Conservation (phyloP, 2,113 vertebrate species). For the Apteryx owenii region DNA sequence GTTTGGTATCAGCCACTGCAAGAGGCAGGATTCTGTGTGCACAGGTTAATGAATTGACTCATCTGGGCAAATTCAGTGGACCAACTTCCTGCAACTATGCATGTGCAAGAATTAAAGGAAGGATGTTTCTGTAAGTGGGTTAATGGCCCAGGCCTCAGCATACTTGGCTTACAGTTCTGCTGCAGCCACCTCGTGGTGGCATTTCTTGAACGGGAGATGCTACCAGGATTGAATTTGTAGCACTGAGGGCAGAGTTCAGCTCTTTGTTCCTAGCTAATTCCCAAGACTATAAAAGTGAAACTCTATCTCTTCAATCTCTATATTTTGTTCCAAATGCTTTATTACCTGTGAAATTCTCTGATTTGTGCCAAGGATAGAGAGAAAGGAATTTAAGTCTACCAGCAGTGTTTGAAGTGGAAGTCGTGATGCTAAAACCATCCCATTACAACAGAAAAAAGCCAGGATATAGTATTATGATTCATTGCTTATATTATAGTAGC, state of each 20-base stretch:
- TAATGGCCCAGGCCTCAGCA: not conserved
- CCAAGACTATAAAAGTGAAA: not conserved
- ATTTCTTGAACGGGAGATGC: rapidly evolving
- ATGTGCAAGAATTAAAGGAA: not conserved
- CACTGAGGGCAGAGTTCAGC: not conserved
- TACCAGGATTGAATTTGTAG: not conserved
- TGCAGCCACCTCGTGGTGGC: not conserved
- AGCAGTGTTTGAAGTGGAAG: not conserved
- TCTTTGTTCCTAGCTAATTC: not conserved
- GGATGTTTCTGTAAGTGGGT: not conserved
- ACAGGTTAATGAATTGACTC: rapidly evolving
- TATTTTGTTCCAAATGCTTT: not conserved
- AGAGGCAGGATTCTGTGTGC: not conserved
- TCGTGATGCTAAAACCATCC: not conserved
- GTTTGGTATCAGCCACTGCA: not conserved
- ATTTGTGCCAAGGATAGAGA: not conserved
- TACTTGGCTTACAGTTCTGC: not conserved
- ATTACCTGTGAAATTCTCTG: not conserved
- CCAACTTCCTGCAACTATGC: not conserved
- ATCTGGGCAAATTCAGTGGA: not conserved
- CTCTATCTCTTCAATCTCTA: not conserved
- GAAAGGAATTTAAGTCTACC: not conserved
- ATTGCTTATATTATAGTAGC: not conserved
- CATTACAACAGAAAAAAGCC: not conserved
- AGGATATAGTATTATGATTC: not conserved